Evolutionary conservation across 2,888 invertebrate species (phyloP), one percentile per base, ranked within the genome.

Genomic region (Drosophila vallismaia): DNA sequence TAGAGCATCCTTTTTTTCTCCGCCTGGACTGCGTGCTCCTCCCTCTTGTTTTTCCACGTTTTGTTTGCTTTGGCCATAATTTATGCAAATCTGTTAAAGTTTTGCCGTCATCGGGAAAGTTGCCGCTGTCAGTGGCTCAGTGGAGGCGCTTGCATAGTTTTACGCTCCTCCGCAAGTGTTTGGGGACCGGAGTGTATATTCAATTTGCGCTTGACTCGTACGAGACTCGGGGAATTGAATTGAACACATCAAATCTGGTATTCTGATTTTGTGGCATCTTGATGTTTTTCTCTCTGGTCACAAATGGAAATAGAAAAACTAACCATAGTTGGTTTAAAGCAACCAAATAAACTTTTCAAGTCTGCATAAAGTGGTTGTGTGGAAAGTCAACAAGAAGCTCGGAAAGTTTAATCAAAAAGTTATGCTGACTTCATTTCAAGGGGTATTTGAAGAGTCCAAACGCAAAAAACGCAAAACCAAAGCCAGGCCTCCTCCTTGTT

Each of bases 41-140:
- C 56, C 75, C 29, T 66, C 71, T 74, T 51, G 64, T 71, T 72
- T 63, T 55, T 53, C 48, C 62, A 75, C 64, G 76, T 77, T 79
- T 79, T 77, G 79, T 79, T 82, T 74, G 74, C 73, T 68, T 9
- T 68, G 70, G 46, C 50, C 46, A 53, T 80, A 83, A 84, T 81
- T 83, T 86, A 85, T 85, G 84, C 79, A 85, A 85, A 85, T 85
- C 84, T 76, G 74, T 84, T 84, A 76, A 81, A 86, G 84, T 83
- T 80, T 83, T 80, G 71, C 75, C 72, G 76, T 85, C 82, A 82
- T 82, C 85, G 79, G 64, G 56, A 85, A 85, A 85, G 73, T 82
- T 82, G 72, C 57, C 54, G 76, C 64, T 74, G 63, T 55, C 60
- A 67, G 57, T 78, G 66, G 54, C 9, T 19, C 10, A 5, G 38